Evolutionary conservation across 2,888 invertebrate genomes (phyloP), one percentile per base, ranked within the genome.

Genomic region (Monochamus alternatus): DNA sequence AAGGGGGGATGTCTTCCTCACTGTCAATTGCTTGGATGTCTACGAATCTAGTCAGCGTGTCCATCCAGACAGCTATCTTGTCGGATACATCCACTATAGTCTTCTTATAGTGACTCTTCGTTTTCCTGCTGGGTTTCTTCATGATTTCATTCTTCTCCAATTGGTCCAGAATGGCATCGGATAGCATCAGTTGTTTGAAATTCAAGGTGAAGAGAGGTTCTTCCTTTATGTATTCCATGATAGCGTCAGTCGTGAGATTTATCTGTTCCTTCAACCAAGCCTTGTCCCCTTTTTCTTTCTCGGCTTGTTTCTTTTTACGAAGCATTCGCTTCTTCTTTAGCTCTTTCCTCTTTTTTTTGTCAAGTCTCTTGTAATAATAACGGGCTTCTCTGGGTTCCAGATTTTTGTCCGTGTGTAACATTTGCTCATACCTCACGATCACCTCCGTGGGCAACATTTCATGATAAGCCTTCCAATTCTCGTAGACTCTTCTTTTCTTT

Each of bases 31-130:
- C 85, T 74, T 87, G 86, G 2, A 84, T 81, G 60, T 87, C 87
- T 2, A 86, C 84, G 63, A 84, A 85, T 73, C 82, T 82, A 7
- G 83, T 84, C 38, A 86, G 74, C 0, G 84, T 82, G 72, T 88
- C 87, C 67, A 87, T 81, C 87, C 88, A 88, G 5, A 86, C 81
- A 0, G 87, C 83, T 10, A 86, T 30, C 79, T 88, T 87, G 75
- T 87, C 87, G 22, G 82, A 78, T 14, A 85, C 82, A 72, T 84
- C 83, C 10, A 83, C 74, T 5, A 82, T 67, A 4, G 81, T 76
- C 75, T 75, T 81, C 60, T 82, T 81, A 74, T 76, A 83, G 38
- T 81, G 78, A 63, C 79, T 81, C 58, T 81, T 84, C 14, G 83
- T 85, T 38, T 82, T 83, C 22, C 84, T 77, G 43, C 80, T 81